Evolutionary conservation across 2,888 invertebrate genomes (phyloP).

Genomic region (Nephrotoma flavescens): DNA sequence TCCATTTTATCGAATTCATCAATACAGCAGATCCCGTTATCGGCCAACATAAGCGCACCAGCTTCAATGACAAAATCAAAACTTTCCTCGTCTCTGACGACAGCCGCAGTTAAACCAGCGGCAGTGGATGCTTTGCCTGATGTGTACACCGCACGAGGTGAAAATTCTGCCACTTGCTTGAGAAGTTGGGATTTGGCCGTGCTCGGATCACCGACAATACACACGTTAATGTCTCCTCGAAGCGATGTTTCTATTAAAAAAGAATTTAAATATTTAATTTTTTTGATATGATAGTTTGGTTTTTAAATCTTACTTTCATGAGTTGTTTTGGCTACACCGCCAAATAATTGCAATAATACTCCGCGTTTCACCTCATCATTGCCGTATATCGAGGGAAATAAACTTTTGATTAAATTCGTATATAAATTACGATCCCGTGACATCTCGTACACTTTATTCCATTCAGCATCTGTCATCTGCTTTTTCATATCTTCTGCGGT

Average conservation of each 20-base stretch:
- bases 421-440: conserved; percentile 85
- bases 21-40: conserved; percentile 97
- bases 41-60: conserved; percentile 98
- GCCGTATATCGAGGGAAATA: conserved; percentile 95
- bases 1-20: conserved; percentile 99
- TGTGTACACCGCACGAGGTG: conserved; percentile 93
- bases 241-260: conserved; percentile 55
- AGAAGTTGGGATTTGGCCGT: conserved; percentile 96
- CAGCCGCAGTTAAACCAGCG: conserved; percentile 97
- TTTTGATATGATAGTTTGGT: neutral
- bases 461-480: conserved; percentile 87
- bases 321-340: conserved; percentile 92
- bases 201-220: conserved; percentile 96
- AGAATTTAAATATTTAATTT: neutral
- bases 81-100: conserved; percentile 92
- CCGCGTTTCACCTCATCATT: conserved; percentile 92
- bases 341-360: conserved; percentile 87
- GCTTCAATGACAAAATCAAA: conserved; percentile 99
- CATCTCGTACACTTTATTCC: conserved; percentile 94
- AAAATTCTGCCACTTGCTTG: conserved; percentile 87
- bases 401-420: conserved; percentile 72
- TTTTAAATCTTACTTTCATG: conserved; percentile 44
- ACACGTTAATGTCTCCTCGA: conserved; percentile 93
- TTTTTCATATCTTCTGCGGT: conserved; percentile 85
- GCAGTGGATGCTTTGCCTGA: conserved; percentile 97